phyloP scores from a whole-genome alignment of 2,113 vertebrate species.

The Oncorhynchus kisutch region DNA sequence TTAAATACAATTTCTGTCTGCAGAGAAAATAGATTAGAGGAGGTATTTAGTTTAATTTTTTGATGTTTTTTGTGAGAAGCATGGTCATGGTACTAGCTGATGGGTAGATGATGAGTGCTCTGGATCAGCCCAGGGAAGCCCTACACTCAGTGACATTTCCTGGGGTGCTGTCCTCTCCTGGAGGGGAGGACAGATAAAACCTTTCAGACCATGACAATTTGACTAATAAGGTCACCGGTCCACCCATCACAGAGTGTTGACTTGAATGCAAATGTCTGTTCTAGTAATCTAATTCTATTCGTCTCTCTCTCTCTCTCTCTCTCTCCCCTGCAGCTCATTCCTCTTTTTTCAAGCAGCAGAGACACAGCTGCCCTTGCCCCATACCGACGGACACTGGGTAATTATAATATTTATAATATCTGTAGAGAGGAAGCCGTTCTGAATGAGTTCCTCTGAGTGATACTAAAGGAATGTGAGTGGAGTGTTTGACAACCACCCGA shows the following conservation, averaged over 20 bases:
- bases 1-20: not conserved
- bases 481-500: constrained; percentile 46
- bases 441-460: constrained; percentile 13
- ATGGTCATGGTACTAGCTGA: not conserved
- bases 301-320: not conserved
- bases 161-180: constrained; percentile 19
- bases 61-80: not conserved
- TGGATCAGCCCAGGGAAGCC: constrained; percentile 25
- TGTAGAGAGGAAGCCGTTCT: constrained; percentile 27
- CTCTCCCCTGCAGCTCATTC: not conserved
- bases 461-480: constrained; percentile 22
- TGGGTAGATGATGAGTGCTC: constrained; percentile 9
- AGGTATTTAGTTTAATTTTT: not conserved
- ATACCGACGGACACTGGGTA: constrained; percentile 7
- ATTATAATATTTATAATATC: constrained; percentile 15
- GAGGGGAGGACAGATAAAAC: not conserved
- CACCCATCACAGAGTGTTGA: too few species aligned
- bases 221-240: too few species aligned
- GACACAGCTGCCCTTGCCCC: constrained; percentile 14
- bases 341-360: not conserved
- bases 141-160: constrained; percentile 46
- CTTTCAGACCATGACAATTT: too few species aligned
- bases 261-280: too few species aligned
- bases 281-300: constrained; percentile 16
- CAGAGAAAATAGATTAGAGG: not conserved